phyloP scores from a whole-genome alignment of 37 sponge, comb jelly and placozoan species.

The Lycopodina hypogea region DNA sequence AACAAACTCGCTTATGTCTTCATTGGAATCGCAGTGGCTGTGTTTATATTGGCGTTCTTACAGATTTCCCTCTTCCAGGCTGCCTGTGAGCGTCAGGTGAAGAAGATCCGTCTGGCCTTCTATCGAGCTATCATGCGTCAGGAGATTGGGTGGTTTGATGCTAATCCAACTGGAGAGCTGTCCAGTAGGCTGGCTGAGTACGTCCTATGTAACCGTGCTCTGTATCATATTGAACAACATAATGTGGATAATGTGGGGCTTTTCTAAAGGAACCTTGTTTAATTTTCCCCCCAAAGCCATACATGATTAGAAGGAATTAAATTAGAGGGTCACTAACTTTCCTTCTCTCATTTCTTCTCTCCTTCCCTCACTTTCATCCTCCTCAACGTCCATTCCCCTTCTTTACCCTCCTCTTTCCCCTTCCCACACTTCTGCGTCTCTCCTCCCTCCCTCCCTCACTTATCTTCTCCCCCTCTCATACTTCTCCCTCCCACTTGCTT shows the following conservation, averaged over 20 bases:
- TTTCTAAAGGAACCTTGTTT: not conserved
- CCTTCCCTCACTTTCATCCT: not conserved
- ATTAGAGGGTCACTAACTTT: not conserved
- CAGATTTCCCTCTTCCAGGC: constrained; percentile 64
- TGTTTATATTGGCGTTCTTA: constrained; percentile 37
- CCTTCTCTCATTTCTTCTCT: not conserved
- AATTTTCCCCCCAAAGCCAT: no score
- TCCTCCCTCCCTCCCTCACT: no score
- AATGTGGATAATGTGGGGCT: not conserved
- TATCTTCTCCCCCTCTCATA: no score
- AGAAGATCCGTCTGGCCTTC: constrained; percentile 55
- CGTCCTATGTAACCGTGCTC: not conserved
- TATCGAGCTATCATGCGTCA: constrained; percentile 72
- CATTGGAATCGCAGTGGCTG: constrained; percentile 37
- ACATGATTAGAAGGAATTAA: not conserved
- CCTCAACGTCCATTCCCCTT: no score
- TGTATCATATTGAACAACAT: not conserved
- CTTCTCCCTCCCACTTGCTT: no score
- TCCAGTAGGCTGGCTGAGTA: constrained; percentile 64
- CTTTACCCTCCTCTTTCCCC: no score
- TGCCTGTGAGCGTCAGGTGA: constrained; percentile 64
- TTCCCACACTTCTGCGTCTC: no score
- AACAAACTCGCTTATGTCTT: constrained; percentile 25
- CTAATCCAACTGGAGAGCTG: constrained; percentile 67
- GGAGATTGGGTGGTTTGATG: constrained; percentile 90